A percentile compares a stretch with the other conserved stretches of the same genome.
These are phyloP conservation scores for Cirrhinus molitorella DNA, from an alignment of 2,797 vertebrate genomes.

Conservation along the genomic window DNA sequence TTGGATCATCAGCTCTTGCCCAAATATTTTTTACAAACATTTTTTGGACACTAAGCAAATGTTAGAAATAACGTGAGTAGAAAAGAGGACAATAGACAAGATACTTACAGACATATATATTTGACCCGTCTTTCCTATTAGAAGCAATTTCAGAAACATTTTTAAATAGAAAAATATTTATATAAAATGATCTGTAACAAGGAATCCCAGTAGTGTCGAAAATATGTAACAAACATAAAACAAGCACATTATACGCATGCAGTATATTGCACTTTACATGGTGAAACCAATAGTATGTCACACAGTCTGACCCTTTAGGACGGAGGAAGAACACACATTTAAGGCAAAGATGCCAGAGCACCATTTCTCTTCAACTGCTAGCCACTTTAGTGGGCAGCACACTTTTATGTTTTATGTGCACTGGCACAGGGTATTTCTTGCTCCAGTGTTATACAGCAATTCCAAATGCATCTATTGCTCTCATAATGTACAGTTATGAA, in stretches of 20 bases:
- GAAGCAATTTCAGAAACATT: neutral
- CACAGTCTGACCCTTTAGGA: neutral
- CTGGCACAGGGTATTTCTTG: neutral
- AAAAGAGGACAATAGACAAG: neutral
- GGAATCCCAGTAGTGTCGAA: neutral
- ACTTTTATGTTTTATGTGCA: neutral
- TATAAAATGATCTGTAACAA: slow-evolving; percentile 14
- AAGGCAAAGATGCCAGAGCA: neutral
- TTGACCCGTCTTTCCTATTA: slow-evolving; percentile 2
- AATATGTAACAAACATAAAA: slow-evolving; percentile 12
- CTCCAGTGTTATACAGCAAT: neutral
- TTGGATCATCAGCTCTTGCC: neutral
- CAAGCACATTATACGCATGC: neutral
- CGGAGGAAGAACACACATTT: neutral
- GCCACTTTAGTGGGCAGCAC: neutral
- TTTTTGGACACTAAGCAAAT: neutral
- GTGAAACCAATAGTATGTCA: neutral
- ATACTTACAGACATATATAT: neutral
- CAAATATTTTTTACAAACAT: neutral
- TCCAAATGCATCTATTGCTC: neutral
- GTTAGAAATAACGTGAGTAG: neutral
- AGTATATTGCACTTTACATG: neutral
- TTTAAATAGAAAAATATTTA: neutral
- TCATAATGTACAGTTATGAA: neutral
- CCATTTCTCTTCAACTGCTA: neutral